Conservation (phyloP, 2,113 vertebrate genomes). For the Parotia lawesii region DNA sequence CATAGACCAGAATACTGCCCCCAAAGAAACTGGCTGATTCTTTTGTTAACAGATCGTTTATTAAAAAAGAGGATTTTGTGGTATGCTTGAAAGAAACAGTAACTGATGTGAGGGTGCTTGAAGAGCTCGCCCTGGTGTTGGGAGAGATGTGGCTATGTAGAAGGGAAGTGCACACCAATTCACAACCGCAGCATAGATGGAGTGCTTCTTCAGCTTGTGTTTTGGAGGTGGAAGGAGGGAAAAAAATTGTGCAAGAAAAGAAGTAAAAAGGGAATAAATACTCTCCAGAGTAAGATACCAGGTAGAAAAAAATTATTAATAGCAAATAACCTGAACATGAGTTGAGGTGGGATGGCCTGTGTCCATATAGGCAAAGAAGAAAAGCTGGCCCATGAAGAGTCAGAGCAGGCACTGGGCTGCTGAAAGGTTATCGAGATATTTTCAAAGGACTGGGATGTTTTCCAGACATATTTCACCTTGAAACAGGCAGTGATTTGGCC, state of each 20-base stretch:
- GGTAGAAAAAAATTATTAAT: background rate
- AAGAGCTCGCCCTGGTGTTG: background rate
- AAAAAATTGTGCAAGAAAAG: background rate
- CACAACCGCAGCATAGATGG: background rate
- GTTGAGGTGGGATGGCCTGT: background rate
- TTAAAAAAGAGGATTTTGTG: background rate
- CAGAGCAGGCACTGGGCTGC: background rate
- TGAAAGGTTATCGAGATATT: background rate
- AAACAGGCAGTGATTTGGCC: background rate
- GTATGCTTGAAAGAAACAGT: background rate
- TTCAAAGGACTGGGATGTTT: background rate
- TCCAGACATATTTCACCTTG: conserved; percentile 23
- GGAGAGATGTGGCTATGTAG: background rate
- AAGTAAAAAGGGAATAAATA: background rate
- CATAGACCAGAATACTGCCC: background rate
- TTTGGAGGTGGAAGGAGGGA: background rate
- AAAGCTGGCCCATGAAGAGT: background rate
- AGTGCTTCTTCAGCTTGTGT: background rate
- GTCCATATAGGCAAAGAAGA: background rate
- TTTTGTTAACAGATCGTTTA: background rate
- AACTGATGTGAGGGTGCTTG: background rate
- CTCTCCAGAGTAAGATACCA: background rate
- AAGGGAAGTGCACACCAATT: background rate
- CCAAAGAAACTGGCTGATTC: background rate
- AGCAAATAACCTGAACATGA: background rate